Evolutionary conservation across 2,113 vertebrate species (phyloP).

Genomic region (Platysteira castanea): DNA sequence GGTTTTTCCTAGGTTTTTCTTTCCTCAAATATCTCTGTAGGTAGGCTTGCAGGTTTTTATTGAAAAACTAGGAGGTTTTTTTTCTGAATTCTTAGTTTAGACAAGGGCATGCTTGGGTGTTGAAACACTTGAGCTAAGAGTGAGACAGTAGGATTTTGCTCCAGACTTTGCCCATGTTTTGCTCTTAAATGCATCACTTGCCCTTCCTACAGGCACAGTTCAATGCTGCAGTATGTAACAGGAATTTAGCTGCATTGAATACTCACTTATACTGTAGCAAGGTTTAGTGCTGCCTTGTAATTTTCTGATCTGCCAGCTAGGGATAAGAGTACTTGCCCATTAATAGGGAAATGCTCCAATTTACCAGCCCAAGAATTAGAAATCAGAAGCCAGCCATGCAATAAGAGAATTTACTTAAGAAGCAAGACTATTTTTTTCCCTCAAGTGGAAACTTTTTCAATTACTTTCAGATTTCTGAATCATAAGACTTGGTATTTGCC

Average conservation of each 20-base stretch:
- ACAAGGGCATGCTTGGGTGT: neutral
- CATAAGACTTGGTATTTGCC: neutral
- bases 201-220: neutral
- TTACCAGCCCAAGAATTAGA: constrained; percentile 17
- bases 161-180: neutral
- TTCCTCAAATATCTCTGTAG: neutral
- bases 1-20: neutral
- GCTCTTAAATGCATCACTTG: neutral
- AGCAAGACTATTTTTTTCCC: neutral
- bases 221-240: neutral
- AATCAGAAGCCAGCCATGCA: neutral
- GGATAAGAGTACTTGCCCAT: neutral
- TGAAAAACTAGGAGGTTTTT: constrained; percentile 20
- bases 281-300: constrained; percentile 15
- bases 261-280: neutral
- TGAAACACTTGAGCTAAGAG: neutral
- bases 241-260: neutral
- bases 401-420: neutral
- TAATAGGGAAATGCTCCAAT: constrained; percentile 5
- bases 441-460: neutral
- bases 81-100: neutral
- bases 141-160: neutral
- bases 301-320: constrained; percentile 1
- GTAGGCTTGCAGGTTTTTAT: neutral
- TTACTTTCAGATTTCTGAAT: neutral